phyloP scores from a whole-genome alignment of 2,888 invertebrate species.

The Sipha maydis region DNA sequence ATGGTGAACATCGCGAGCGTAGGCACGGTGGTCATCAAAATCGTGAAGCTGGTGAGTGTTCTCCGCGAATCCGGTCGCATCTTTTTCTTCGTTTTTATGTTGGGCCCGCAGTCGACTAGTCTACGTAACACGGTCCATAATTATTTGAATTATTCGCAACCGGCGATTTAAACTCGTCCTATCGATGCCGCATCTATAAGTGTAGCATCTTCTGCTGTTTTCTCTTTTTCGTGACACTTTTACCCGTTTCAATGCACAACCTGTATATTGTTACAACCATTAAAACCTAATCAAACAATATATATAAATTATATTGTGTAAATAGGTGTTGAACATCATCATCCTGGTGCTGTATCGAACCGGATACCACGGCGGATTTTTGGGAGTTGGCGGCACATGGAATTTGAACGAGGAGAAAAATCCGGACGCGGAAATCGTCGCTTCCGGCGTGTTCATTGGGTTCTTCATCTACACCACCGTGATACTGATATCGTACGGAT shows the following conservation, averaged over 20 bases:
- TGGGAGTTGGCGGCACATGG: conserved; percentile 90
- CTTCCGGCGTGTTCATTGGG: conserved; percentile 87
- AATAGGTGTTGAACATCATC: conserved; percentile 82
- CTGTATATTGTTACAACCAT: no score
- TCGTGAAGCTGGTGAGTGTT: conserved; percentile 82
- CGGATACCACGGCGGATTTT: conserved; percentile 83
- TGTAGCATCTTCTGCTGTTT: no score
- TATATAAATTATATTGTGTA: neutral
- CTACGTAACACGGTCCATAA: neutral
- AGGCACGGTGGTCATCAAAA: conserved; percentile 82
- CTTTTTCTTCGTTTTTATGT: neutral
- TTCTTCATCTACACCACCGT: conserved; percentile 86
- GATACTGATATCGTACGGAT: conserved; percentile 79
- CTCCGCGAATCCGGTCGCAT: neutral
- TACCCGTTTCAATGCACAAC: no score
- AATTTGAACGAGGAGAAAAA: conserved; percentile 89
- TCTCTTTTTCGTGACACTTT: no score
- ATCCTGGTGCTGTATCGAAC: conserved; percentile 83
- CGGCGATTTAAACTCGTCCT: no score
- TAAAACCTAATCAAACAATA: no score
- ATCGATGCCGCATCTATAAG: no score
- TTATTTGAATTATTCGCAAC: no score
- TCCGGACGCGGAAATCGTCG: conserved; percentile 87
- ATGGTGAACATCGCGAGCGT: conserved; percentile 86
- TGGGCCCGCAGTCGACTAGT: no score